phyloP scores from a whole-genome alignment of 2,888 invertebrate genomes.

The Apodemia hepburni region DNA sequence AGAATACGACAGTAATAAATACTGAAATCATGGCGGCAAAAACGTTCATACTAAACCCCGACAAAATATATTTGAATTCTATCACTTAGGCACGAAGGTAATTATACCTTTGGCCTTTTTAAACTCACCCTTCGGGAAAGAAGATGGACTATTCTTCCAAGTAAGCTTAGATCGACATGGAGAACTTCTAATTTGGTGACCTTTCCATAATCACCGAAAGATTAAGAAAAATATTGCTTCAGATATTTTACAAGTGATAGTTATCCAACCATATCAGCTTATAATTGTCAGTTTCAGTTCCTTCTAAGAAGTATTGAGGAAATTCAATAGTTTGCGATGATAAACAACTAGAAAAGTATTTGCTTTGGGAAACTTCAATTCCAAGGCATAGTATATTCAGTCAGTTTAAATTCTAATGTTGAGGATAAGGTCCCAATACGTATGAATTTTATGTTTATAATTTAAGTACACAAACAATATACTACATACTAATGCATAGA shows the following conservation, averaged over 20 bases:
- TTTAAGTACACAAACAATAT: not conserved
- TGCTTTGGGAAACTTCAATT: slow-evolving; percentile 25
- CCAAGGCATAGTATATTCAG: slow-evolving; percentile 29
- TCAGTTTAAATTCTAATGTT: slow-evolving; percentile 20
- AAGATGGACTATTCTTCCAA: too few relatives aligned
- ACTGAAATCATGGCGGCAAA: too few relatives aligned
- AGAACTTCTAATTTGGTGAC: not conserved
- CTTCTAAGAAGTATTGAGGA: not conserved
- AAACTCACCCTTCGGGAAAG: too few relatives aligned
- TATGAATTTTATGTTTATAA: not conserved
- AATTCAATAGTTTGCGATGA: not conserved
- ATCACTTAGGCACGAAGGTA: too few relatives aligned
- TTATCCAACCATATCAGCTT: not conserved
- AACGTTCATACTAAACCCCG: too few relatives aligned
- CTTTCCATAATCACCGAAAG: not conserved
- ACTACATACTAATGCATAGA: not conserved
- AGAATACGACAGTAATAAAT: too few relatives aligned
- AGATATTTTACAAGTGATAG: not conserved
- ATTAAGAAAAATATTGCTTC: not conserved
- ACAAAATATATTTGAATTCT: too few relatives aligned
- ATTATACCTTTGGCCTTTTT: too few relatives aligned
- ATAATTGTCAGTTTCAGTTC: not conserved
- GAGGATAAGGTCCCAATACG: not conserved
- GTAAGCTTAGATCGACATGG: too few relatives aligned
- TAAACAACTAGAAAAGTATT: not conserved